Evolutionary conservation across 2,113 vertebrate genomes (phyloP), one percentile per base, ranked within the genome.

Genomic region (Podarcis cretensis): DNA sequence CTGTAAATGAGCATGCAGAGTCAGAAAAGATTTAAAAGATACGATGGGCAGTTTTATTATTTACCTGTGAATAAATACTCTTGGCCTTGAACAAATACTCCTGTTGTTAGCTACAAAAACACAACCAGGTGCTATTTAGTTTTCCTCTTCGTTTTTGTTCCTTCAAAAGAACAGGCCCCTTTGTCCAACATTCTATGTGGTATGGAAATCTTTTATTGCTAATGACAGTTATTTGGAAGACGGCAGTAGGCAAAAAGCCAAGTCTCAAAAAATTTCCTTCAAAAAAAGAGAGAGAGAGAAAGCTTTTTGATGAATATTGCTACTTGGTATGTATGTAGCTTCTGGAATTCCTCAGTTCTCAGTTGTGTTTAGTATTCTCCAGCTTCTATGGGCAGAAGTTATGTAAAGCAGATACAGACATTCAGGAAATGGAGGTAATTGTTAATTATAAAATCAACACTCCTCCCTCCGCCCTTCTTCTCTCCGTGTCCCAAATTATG

Each of bases 201-300:
- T 87, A 92, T 94, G 84, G 94, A 91, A 90, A 91, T 86, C 74
- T 76, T 1, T 48, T 23, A 90, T 94, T 93, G 59, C 83, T 94
- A 93, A 87, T 86, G 68, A 84, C 27, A 87, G 43, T 68, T 89
- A 85, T 82, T 90, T 94, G 32, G 89, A 88, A 94, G 3, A 59
- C 2, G 83, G n/a, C 23, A 30, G 3, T 5, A 83, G 89, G 85
- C 54, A 1, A 75, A 88, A 69, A 81, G 92, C 93, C 90, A 93
- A 94, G 84, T 81, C 20, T 81, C 20, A 88, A 89, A 68, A 88
- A 9, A 1, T 77, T 77, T 81, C 1, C 77, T 92, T 90, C 59
- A 48, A 59, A 30, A 81, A 92, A 32, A 75, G 71, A 85, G 59
- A 82, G 71, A 87, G 25, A 77, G 66, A 82, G 68, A 73, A 80